Evolutionary conservation across 2,888 invertebrate species (phyloP).

Genomic region (Tortrix viridana): DNA sequence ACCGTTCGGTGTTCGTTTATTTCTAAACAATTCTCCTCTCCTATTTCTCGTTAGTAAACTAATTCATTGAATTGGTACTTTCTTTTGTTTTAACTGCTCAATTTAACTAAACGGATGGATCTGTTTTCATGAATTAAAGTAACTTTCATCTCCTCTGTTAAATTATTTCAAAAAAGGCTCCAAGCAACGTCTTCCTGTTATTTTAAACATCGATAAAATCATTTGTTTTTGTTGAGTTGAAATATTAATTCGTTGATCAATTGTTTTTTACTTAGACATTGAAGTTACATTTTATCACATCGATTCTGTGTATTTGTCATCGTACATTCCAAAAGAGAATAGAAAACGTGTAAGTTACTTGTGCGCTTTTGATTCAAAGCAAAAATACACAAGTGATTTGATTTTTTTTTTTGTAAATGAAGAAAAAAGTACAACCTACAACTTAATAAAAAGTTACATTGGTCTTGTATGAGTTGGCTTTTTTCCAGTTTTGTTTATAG

Average conservation of each 20-base stretch:
- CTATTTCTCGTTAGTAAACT: too few relatives aligned
- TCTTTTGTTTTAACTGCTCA: too few relatives aligned
- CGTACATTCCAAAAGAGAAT: conserved; percentile 34
- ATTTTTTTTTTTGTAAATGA: conserved; percentile 35
- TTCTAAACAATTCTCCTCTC: too few relatives aligned
- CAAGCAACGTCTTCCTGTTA: conserved; percentile 27
- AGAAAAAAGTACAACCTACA: conserved; percentile 21
- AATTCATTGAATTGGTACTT: too few relatives aligned
- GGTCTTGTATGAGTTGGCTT: too few relatives aligned
- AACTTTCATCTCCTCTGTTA: neutral
- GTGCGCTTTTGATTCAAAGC: conserved; percentile 53
- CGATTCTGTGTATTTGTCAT: conserved; percentile 7
- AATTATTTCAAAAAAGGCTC: conserved; percentile 17
- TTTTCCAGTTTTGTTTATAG: conserved; percentile 1
- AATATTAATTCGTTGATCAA: neutral
- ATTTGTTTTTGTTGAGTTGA: conserved; percentile 9
- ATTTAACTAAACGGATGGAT: neutral
- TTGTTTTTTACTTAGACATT: neutral
- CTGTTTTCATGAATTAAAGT: neutral
- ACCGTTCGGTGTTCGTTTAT: too few relatives aligned
- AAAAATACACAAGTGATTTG: conserved; percentile 50
- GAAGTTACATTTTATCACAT: neutral
- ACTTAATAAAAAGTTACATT: too few relatives aligned
- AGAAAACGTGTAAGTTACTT: conserved; percentile 49
- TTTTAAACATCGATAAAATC: conserved; percentile 6